Conservation (phyloP, 2,888 invertebrate genomes). For the Leptopilina syphax region DNA sequence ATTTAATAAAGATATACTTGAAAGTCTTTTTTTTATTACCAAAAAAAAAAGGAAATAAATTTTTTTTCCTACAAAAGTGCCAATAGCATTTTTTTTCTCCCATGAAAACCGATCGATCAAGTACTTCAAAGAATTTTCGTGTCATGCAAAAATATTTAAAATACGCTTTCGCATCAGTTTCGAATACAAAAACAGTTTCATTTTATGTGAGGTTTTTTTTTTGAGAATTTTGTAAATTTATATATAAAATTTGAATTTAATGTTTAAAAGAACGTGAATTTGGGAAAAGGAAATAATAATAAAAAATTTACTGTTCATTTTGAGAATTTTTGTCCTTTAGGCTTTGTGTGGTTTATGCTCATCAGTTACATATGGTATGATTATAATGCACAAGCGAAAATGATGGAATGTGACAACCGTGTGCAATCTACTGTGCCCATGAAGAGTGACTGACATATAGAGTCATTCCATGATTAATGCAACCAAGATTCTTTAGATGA, state of each 20-base stretch:
- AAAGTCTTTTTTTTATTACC: not conserved
- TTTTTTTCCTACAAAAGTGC: not conserved
- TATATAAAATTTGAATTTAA: not conserved
- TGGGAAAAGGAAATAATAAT: no score
- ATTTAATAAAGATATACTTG: not conserved
- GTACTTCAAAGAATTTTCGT: not conserved
- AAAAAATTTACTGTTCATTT: not conserved
- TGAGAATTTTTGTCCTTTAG: not conserved
- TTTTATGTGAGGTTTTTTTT: no score
- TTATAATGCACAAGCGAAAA: slow-evolving; percentile 28
- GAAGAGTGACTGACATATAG: slow-evolving; percentile 27
- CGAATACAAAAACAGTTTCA: no score
- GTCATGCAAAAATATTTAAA: not conserved
- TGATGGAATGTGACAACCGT: slow-evolving; percentile 23
- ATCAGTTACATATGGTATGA: slow-evolving; percentile 7
- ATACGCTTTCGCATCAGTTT: not conserved
- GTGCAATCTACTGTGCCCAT: slow-evolving; percentile 13
- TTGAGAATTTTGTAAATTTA: no score
- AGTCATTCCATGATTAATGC: slow-evolving; percentile 33
- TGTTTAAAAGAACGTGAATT: no score
- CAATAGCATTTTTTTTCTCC: not conserved
- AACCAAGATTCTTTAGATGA: slow-evolving; percentile 27
- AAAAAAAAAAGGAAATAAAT: not conserved
- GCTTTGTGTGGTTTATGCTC: not conserved
- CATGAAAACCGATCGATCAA: not conserved